Evolutionary conservation across 2,113 vertebrate genomes (phyloP).

Genomic region (Hemiscyllium ocellatum): DNA sequence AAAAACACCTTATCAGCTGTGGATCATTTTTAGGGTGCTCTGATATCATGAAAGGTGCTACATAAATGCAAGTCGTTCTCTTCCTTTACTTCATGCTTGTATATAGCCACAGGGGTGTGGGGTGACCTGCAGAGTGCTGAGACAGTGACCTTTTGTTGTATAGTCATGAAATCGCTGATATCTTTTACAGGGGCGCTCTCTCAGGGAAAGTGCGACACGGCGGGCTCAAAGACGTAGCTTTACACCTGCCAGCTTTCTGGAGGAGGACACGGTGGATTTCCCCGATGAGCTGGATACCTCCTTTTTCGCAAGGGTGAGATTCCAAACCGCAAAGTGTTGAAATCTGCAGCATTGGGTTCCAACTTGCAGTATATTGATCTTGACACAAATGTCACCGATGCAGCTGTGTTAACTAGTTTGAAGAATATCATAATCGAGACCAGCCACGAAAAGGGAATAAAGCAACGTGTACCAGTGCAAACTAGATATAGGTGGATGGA

Average conservation of each 20-base stretch:
- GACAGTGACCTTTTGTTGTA: too few relatives aligned
- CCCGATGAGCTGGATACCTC: slow-evolving; percentile 92
- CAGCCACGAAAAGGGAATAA: neutral
- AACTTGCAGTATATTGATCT: too few relatives aligned
- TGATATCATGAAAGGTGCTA: neutral
- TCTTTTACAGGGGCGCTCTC: slow-evolving; percentile 70
- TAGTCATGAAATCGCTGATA: neutral
- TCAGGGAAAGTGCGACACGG: slow-evolving; percentile 69
- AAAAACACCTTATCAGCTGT: neutral
- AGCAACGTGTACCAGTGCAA: neutral
- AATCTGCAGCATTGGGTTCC: neutral
- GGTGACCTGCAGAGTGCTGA: neutral
- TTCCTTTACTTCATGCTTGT: neutral
- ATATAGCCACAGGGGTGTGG: neutral
- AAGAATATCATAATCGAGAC: neutral
- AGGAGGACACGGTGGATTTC: slow-evolving; percentile 87
- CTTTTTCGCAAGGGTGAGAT: slow-evolving; percentile 86
- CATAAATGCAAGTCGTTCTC: neutral
- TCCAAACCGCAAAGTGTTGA: neutral
- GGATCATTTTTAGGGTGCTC: neutral
- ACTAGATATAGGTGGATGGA: neutral
- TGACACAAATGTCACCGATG: too few relatives aligned
- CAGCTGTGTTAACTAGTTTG: neutral
- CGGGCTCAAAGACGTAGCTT: slow-evolving; percentile 82
- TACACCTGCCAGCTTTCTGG: slow-evolving; percentile 87